Evolutionary conservation across 2,113 vertebrate species (phyloP).

Genomic region (Miniopterus natalensis): DNA sequence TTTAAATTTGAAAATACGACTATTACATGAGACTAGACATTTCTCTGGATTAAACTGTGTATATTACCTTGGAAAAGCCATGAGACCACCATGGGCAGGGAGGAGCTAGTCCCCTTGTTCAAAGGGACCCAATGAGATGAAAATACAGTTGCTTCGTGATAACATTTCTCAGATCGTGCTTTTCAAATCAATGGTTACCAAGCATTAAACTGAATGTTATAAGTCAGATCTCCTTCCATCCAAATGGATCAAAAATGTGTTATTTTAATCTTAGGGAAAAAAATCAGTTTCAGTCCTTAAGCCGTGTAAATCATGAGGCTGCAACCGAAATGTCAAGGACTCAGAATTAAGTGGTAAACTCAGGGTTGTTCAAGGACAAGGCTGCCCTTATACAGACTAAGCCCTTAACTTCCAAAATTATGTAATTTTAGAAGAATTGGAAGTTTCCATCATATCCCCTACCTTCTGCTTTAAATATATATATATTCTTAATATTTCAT

Average conservation of each 20-base stretch:
- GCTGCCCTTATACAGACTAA: not conserved
- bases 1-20: not conserved
- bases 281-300: not conserved
- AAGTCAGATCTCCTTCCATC: not conserved
- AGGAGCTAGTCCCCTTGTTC: not conserved
- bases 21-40: not conserved
- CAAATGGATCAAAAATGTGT: not conserved
- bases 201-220: not conserved
- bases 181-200: not conserved
- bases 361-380: not conserved
- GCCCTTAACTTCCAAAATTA: not conserved
- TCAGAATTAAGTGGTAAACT: not conserved
- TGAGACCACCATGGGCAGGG: not conserved
- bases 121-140: not conserved
- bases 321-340: not conserved
- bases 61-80: not conserved
- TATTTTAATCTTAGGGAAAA: not conserved
- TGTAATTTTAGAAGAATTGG: not conserved
- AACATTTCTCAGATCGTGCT: not conserved
- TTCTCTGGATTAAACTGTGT: not conserved
- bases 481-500: not conserved
- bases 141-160: not conserved
- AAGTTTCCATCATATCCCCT: not conserved
- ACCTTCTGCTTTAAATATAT: not conserved
- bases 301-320: not conserved